Evolutionary conservation across 2,888 invertebrate species (phyloP).

Genomic region (Euzophera pinguis): DNA sequence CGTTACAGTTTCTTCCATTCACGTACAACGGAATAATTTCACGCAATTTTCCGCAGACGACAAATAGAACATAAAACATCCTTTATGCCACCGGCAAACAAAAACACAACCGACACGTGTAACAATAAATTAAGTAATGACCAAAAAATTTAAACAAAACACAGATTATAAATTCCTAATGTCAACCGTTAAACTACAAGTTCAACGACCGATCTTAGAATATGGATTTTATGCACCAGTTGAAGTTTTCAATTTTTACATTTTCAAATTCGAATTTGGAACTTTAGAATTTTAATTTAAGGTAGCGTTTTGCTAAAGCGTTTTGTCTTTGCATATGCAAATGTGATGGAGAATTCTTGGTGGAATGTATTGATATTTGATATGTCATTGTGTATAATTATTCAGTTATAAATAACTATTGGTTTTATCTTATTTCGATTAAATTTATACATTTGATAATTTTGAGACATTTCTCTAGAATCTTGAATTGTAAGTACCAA

Average conservation of each 20-base stretch:
- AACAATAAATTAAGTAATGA: slow-evolving; percentile 28
- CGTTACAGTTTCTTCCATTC: slow-evolving; percentile 27
- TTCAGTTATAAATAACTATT: slow-evolving; percentile 18
- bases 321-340: slow-evolving; percentile 36
- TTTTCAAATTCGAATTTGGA: slow-evolving; percentile 16
- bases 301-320: slow-evolving; percentile 3
- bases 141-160: slow-evolving; percentile 34
- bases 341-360: slow-evolving; percentile 34
- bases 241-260: slow-evolving; percentile 23
- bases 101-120: slow-evolving; percentile 15
- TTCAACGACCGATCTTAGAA: slow-evolving; percentile 54
- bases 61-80: too few species aligned
- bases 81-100: not conserved
- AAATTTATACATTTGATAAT: not conserved
- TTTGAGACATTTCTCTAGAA: slow-evolving; percentile 3
- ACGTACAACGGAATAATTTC: slow-evolving; percentile 24
- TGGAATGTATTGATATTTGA: slow-evolving; percentile 30
- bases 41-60: slow-evolving; percentile 21
- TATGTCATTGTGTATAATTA: slow-evolving; percentile 23
- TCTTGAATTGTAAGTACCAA: not conserved
- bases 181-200: slow-evolving; percentile 55
- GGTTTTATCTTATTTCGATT: slow-evolving; percentile 8
- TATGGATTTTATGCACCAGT: slow-evolving; percentile 66
- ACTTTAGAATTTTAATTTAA: not conserved
- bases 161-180: slow-evolving; percentile 53